phyloP scores from a whole-genome alignment of 2,113 vertebrate genomes.

The Oriolus oriolus region DNA sequence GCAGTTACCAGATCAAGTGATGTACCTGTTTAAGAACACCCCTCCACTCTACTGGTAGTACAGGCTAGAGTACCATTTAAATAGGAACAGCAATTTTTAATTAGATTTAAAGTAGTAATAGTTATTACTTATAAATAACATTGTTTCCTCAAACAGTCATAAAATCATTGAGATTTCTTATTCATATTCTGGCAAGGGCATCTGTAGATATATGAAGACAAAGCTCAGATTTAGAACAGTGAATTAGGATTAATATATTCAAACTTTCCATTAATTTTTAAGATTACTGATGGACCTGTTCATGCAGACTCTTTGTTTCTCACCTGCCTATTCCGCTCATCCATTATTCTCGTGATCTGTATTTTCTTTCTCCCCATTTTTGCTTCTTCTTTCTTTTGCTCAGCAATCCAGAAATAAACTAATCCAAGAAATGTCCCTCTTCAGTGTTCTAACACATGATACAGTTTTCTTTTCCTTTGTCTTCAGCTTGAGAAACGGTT shows the following conservation, averaged over 20 bases:
- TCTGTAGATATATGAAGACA: not conserved
- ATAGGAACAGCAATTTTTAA: not conserved
- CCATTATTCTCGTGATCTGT: conserved; percentile 99
- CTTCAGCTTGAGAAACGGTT: conserved; percentile 52
- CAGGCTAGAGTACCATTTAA: not conserved
- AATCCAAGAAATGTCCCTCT: conserved; percentile 78
- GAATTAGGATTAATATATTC: not conserved
- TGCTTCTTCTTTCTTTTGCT: conserved; percentile 73
- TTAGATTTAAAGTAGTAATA: not conserved
- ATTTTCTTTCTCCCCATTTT: conserved; percentile 99
- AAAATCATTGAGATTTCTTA: not conserved
- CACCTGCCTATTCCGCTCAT: conserved; percentile 98
- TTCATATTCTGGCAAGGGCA: not conserved
- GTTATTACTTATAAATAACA: not conserved
- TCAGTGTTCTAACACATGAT: conserved; percentile 89
- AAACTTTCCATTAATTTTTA: not conserved
- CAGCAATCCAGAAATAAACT: conserved; percentile 82
- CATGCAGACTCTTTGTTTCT: not conserved
- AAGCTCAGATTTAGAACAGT: not conserved
- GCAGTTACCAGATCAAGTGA: not conserved
- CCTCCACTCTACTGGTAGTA: not conserved
- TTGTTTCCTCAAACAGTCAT: not conserved
- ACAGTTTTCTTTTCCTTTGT: conserved; percentile 69
- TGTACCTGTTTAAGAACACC: not conserved
- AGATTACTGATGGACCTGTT: not conserved